Evolutionary conservation across 2,113 vertebrate genomes (phyloP), one percentile per base, ranked within the genome.

Genomic region (Menura novaehollandiae): DNA sequence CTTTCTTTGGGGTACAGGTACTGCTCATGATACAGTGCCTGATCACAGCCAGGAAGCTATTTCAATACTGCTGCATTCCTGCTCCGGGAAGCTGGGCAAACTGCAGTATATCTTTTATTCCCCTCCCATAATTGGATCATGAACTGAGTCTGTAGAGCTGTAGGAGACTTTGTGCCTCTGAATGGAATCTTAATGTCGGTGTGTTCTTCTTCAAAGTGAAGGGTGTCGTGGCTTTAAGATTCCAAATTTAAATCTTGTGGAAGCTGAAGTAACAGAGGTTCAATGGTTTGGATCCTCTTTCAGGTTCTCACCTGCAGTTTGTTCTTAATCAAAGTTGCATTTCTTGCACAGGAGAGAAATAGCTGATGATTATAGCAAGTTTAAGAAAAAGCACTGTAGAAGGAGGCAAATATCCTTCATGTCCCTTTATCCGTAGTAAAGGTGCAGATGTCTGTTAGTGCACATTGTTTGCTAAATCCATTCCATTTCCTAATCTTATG

Each of bases 111-210:
- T 69, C 15, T 77, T 73, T 72, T 33, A 30, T 49, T 85, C 16
- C 13, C 3, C 6, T 17, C 23, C 53, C 44, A 13, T 51, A 49
- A 47, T 0, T 41, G 35, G 27, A 41, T 71, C 0, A 0, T 14
- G 22, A 83, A 75, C 41, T 82, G 30, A 11, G 4, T 62, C 88
- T 95, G 95, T 96, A 75, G 62, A 77, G 53, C 47, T 87, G 37
- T 41, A 53, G 55, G 28, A 72, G 4, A 28, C 19, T 86, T 52
- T 51, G 24, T 89, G 49, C 11, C 1, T 91, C 68, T 91, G 37
- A 95, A 89, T 64, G 88, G 63, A 82, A 75, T 69, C 88, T 75
- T 89, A 32, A 69, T 81, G 24, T 69, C 33, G 35, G 4, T 37
- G 28, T 39, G 13, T 46, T 55, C 55, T 93, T 68, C 47, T 82